These are phyloP conservation scores for Andrena praecox DNA, from an alignment of 2,888 invertebrate species.

Conservation along the genomic window DNA sequence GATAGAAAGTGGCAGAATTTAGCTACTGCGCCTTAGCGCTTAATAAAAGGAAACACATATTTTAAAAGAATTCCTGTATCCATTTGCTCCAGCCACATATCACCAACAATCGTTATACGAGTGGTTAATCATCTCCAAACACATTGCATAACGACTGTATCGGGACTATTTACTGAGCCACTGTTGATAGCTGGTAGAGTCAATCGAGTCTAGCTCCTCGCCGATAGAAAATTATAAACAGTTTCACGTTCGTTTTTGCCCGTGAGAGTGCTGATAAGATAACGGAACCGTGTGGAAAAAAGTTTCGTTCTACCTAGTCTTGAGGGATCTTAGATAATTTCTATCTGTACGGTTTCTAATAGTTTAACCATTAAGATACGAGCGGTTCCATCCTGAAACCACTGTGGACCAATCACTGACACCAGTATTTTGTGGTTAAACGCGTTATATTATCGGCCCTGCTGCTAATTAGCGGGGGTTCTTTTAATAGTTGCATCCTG, in stretches of 20 bases:
- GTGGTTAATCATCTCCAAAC: slow-evolving; percentile 6
- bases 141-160: slow-evolving; percentile 24
- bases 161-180: slow-evolving; percentile 3
- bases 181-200: background rate
- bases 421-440: background rate
- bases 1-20: background rate
- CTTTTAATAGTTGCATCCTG: slow-evolving; percentile 14
- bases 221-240: background rate
- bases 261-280: slow-evolving; percentile 28
- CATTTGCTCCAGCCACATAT: background rate
- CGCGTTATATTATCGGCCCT: background rate
- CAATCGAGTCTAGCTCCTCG: background rate
- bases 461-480: background rate
- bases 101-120: slow-evolving; percentile 10
- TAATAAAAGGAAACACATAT: too few species aligned
- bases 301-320: slow-evolving; percentile 9
- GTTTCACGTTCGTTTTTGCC: background rate
- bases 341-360: slow-evolving; percentile 1
- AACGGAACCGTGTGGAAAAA: slow-evolving; percentile 1
- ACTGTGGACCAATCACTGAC: background rate
- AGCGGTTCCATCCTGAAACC: background rate
- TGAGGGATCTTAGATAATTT: slow-evolving; percentile 16
- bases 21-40: too few species aligned
- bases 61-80: too few species aligned
- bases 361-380: slow-evolving; percentile 8